Base-by-base conservation (phyloP, 2,888 invertebrate genomes). In the Azorinus chamasolen region DNA sequence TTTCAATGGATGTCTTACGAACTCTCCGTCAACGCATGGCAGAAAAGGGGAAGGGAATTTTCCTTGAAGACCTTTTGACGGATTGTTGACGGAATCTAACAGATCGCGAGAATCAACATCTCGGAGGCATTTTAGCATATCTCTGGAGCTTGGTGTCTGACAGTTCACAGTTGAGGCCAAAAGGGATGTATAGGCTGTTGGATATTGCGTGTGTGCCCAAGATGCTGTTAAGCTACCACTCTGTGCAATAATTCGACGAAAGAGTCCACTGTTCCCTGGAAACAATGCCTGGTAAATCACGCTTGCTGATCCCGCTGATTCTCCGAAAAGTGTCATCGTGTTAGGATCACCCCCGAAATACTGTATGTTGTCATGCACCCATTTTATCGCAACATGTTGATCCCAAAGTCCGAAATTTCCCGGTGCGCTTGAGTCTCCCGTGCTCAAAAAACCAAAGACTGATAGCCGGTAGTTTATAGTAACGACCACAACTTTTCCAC, bases 381-480 rank as follows among this genome's bases (percentile, higher is more conserved):
- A 80, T 69, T 72, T 68, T 6, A 80, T 57, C 2, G 72, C 79
- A 1, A 80, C 45, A 18, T 76, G 79, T 24, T 80, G 79, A 37
- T 80, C 79, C 75, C 75, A 80, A 2, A 80, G 57, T n/a, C 79
- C 79, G 41, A 72, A 69, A 57, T 80, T 80, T 10, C 79, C 79
- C 3, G 43, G 41, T 5, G 69, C 39, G 12, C 25, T 16, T 2
- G 61, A 66, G 41, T 76, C 63, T 18, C 25, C 43, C 22, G 59
- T 64, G 32, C 58, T 68, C 10, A 76, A 48, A 61, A 76, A 80
- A 32, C 79, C 79, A 20, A 72, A 72, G 61, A 70, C 59, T 16
- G 61, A 69, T 4, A 80, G n/a, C 14, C 79, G 41, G 46, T 80
- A 75, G 59, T 80, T 80, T 0, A 80, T 51, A n/a, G 79, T 80